Conservation (phyloP, 1,140 invertebrate genomes). For the Drosophila pallidifrons region DNA sequence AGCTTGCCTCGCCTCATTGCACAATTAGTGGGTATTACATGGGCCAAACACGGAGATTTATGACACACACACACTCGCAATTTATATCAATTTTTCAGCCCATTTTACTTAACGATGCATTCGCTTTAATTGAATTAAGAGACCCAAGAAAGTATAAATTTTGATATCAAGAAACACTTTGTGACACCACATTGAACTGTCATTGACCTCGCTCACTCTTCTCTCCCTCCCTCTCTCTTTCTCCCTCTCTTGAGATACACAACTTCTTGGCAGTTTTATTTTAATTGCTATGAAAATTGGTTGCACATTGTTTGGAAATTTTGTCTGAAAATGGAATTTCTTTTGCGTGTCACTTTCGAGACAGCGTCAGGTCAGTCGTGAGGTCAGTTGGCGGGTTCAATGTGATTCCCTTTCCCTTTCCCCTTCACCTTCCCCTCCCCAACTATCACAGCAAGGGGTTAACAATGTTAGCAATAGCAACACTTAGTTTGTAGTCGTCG, state of each 20-base stretch:
- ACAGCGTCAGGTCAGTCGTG: neutral
- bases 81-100: conserved; percentile 19
- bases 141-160: neutral
- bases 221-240: neutral
- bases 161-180: conserved; percentile 32
- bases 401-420: neutral
- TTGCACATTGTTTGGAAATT: conserved; percentile 29
- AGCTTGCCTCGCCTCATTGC: conserved; percentile 12
- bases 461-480: conserved; percentile 26
- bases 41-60: conserved; percentile 28
- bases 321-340: conserved; percentile 21
- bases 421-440: neutral
- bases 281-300: conserved; percentile 41
- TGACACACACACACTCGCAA: neutral
- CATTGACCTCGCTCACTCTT: conserved; percentile 13
- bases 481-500: neutral
- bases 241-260: neutral
- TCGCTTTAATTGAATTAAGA: conserved; percentile 36
- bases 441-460: conserved; percentile 28
- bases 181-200: conserved; percentile 41
- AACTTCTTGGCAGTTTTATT: conserved; percentile 15
- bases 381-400: conserved; percentile 4
- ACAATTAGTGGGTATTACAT: conserved; percentile 25
- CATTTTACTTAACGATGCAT: neutral
- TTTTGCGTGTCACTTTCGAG: conserved; percentile 42